Evolutionary conservation across 2,797 vertebrate genomes (phyloP).

Genomic region (Protonibea diacanthus): DNA sequence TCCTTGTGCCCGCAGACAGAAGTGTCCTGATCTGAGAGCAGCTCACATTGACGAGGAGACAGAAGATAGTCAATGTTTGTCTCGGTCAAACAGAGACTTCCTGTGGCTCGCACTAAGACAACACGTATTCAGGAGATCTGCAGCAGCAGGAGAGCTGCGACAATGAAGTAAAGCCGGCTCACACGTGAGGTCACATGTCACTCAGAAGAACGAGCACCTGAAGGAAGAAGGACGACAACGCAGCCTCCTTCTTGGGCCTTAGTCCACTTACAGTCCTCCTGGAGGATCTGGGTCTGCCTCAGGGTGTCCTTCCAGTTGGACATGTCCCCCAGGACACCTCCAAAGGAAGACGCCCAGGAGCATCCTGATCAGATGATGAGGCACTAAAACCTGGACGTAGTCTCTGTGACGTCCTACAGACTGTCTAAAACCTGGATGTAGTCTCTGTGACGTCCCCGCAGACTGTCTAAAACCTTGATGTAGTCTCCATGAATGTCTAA

Average conservation of each 20-base stretch:
- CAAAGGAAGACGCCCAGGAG: too few species aligned
- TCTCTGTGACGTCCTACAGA: too few species aligned
- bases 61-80: constrained; percentile 31
- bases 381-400: too few species aligned
- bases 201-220: constrained; percentile 30
- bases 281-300: background rate
- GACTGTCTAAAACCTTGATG: too few species aligned
- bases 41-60: background rate
- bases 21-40: constrained; percentile 30
- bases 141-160: constrained; percentile 43
- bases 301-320: too few species aligned
- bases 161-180: constrained; percentile 21
- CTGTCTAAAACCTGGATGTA: too few species aligned
- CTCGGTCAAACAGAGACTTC: constrained; percentile 26
- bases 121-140: constrained; percentile 17
- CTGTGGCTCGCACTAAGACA: constrained; percentile 12
- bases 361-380: too few species aligned
- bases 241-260: too few species aligned
- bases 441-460: too few species aligned
- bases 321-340: too few species aligned
- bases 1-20: constrained; percentile 69
- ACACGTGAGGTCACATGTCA: constrained; percentile 50
- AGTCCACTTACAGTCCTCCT: too few species aligned
- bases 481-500: too few species aligned
- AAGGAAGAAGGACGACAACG: background rate